phyloP scores from a whole-genome alignment of 2,797 vertebrate genomes.

The Myotis myotis region DNA sequence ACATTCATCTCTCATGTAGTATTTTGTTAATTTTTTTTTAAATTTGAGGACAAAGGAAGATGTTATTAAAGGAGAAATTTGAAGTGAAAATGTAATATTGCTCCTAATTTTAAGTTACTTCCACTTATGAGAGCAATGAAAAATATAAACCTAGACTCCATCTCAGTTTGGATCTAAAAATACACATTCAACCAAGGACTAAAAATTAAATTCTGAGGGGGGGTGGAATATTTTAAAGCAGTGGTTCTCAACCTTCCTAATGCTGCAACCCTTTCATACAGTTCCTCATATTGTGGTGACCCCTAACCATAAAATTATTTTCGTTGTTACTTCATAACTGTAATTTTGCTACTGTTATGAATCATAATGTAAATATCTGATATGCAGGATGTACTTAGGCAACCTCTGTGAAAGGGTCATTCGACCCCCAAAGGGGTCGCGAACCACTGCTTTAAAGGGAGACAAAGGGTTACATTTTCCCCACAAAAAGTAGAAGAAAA shows the following conservation, averaged over 20 bases:
- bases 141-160: not conserved
- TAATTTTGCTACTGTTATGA: too few relatives aligned
- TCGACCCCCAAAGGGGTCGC: too few relatives aligned
- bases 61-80: not conserved
- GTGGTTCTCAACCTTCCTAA: too few relatives aligned
- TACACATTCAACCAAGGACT: not conserved
- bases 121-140: not conserved
- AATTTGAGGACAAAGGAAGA: not conserved
- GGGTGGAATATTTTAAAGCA: not conserved
- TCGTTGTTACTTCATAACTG: too few relatives aligned
- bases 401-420: too few relatives aligned
- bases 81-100: not conserved
- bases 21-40: not conserved
- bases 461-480: constrained; percentile 14
- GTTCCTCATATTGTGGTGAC: too few relatives aligned
- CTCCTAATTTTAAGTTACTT: not conserved
- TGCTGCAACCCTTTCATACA: too few relatives aligned
- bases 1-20: not conserved
- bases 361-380: too few relatives aligned
- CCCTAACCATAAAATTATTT: too few relatives aligned
- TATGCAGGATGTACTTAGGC: too few relatives aligned
- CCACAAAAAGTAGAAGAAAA: constrained; percentile 35
- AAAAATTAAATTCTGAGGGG: not conserved
- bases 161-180: constrained; percentile 38
- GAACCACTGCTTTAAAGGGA: not conserved